Evolutionary conservation across 2,113 vertebrate genomes (phyloP).

Genomic region (Ailurus styani): DNA sequence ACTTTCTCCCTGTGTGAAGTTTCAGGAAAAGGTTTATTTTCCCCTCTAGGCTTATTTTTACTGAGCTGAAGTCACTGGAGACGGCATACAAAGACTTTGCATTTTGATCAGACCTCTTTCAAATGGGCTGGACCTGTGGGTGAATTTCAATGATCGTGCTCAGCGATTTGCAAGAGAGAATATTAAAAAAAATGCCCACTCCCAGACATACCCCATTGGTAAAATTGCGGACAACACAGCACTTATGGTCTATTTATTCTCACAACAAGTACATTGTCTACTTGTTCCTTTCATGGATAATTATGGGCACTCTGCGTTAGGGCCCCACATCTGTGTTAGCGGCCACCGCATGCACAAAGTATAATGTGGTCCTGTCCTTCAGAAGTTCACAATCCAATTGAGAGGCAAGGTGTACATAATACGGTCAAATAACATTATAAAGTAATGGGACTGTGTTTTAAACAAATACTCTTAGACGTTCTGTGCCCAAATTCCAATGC

Average conservation of each 20-base stretch:
- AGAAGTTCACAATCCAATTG: neutral
- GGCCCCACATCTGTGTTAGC: neutral
- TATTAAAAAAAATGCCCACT: neutral
- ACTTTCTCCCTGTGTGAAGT: constrained; percentile 48
- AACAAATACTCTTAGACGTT: neutral
- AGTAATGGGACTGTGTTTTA: neutral
- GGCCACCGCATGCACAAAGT: neutral
- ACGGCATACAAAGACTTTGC: constrained; percentile 15
- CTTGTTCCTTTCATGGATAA: constrained; percentile 2
- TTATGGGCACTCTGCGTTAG: neutral
- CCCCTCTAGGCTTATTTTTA: constrained; percentile 54
- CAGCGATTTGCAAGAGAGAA: constrained; percentile 15
- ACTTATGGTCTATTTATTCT: neutral
- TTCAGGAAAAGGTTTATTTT: constrained; percentile 59
- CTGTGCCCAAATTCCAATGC: neutral
- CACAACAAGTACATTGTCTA: neutral
- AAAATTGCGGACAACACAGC: neutral
- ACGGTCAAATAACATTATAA: neutral
- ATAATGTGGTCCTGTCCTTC: neutral
- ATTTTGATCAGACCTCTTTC: constrained; percentile 48
- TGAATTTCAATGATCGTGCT: constrained; percentile 59
- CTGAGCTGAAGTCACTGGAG: constrained; percentile 52
- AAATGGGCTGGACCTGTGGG: neutral
- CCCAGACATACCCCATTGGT: neutral
- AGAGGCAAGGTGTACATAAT: neutral